Evolutionary conservation across 1,140 invertebrate genomes (phyloP), one percentile per base, ranked within the genome.

Genomic region (Littorina saxatilis): DNA sequence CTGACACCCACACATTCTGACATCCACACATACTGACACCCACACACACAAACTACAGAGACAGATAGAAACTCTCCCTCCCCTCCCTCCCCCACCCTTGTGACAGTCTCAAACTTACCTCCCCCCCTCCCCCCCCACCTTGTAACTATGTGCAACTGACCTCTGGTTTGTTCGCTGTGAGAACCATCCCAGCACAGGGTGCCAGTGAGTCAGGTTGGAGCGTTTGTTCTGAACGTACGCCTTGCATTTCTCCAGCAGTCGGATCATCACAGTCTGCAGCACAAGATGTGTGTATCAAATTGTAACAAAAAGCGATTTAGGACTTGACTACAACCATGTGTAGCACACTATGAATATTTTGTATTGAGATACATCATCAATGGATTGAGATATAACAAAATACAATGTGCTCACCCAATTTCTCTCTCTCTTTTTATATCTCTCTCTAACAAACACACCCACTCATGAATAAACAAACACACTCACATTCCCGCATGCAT

Each of bases 161-260:
- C 92, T 92, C 77, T 91, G 91, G 90, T 98, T 97, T 66, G 96
- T 95, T 15, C 95, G 94, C 86, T 98, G 97, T 15, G 96, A 96
- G 93, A 98, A 98, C 97, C 98, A 99, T n/a, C 98, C 98, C 11
- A 99, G 93, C 40, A 99, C 95, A 27, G 98, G 98, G 94, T 99
- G 98, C 98, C 98, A 99, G 91, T 99, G 97, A 55, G 97, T 98
- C 43, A 98, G 94, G 90, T 96, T 97, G 29, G 96, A 96, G 88
- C 96, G 95, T 92, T 98, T 98, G 76, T 94, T 95, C 7, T 95
- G 95, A 13, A 97, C 96, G 89, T 97, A 97, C 86, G 96, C 95
- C 86, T 96, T 96, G 91, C 96, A 97, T 73, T 95, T 96, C 91
- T 97, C 96, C 50, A 98, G 91, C 82, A 98, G 94, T 78, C 95